Percentiles rank a stretch among this genome's conserved stretches.
Conservation (phyloP, 2,888 invertebrate genomes). For the Teinopalpus imperialis region DNA sequence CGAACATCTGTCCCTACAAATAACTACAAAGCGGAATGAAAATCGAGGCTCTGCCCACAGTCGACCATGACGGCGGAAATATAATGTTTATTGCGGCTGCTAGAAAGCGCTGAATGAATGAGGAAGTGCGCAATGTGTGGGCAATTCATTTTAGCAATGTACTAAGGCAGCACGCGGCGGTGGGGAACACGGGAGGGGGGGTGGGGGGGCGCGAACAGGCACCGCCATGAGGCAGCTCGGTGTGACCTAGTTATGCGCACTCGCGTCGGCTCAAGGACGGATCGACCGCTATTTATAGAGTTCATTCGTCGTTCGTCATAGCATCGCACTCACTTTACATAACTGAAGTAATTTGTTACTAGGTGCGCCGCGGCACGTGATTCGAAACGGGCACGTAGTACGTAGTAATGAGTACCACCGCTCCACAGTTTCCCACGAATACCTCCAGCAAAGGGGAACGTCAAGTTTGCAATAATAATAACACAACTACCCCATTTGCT, state of each 20-base stretch:
- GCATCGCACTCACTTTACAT: conserved; percentile 70
- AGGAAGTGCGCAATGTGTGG: conserved; percentile 47
- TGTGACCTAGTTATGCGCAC: conserved; percentile 75
- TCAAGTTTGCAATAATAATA: conserved; percentile 45
- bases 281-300: conserved; percentile 79
- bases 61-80: conserved; percentile 34
- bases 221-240: conserved; percentile 59
- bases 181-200: conserved; percentile 30
- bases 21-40: conserved; percentile 13
- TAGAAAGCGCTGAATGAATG: conserved; percentile 37
- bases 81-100: conserved; percentile 26
- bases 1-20: conserved; percentile 41
- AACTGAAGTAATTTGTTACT: conserved; percentile 58
- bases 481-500: conserved; percentile 55
- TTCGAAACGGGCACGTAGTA: conserved; percentile 33
- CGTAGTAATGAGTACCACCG: conserved; percentile 38
- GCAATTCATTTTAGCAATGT: conserved; percentile 40
- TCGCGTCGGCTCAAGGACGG: conserved; percentile 76
- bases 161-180: conserved; percentile 17
- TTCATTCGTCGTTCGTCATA: conserved; percentile 72
- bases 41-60: conserved; percentile 31
- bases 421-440: conserved; percentile 60
- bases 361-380: conserved; percentile 63
- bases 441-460: conserved; percentile 41
- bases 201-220: conserved; percentile 47